Base-by-base conservation (phyloP, 2,797 vertebrate genomes). In the Todus mexicanus region DNA sequence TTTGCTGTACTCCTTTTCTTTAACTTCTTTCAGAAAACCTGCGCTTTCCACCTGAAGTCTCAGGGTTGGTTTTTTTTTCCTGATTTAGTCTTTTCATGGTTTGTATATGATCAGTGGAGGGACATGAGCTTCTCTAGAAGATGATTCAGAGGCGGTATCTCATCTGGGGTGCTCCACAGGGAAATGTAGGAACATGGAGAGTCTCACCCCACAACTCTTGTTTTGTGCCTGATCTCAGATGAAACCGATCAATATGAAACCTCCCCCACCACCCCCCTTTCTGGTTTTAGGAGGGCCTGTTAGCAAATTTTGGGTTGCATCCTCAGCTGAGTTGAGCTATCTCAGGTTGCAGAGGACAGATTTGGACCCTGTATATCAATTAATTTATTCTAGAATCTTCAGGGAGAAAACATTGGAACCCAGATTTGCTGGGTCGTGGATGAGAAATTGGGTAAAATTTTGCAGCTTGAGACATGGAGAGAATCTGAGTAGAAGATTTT, bases 201-300 rank as follows among this genome's bases (percentile, higher is more conserved):
- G 10, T 66, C 64, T 63, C 21, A 26, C 13, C 27, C 29, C 22
- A 48, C 23, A 40, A 2, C 12, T 61, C 12, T 51, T 54, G 0
- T n/a, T 61, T 22, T 1, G 20, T 50, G 13, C 47, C 47, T 66
- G 63, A 37, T 69, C 25, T 53, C 2, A 3, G 12, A 38, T n/a
- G 12, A 71, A 64, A 85, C 45, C 10, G n/a, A n/a, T n/a, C n/a
- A 9, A 1, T 33, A 8, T 5, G 37, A 66, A 75, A 20, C 40
- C 16, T 45, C 6, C 3, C 3, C 16, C 6, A 11, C 5, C 7
- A 6, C 13, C 4, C 11, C 4, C 8, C 9, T 26, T 33, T 19
- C 8, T 63, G 22, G 5, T 74, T 79, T 69, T 56, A 70, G 51
- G 57, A 76, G 27, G 26, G 11, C 69, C 12, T 82, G 5, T 33